Evolutionary conservation across 1,140 invertebrate genomes (phyloP), one percentile per base, ranked within the genome.

Genomic region (Papilio polytes): DNA sequence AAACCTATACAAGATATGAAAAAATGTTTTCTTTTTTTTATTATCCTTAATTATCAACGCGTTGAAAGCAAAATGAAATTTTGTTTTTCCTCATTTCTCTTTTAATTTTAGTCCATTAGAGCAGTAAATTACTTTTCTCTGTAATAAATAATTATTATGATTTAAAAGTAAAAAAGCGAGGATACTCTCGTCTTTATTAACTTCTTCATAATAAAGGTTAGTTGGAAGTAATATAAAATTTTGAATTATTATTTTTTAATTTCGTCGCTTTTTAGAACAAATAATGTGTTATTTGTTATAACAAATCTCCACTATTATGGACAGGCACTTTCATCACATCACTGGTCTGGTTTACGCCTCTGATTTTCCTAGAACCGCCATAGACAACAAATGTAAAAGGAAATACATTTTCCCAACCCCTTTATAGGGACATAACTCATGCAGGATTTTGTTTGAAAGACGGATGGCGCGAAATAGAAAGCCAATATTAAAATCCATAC

Each of bases 381-480:
- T 18, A 66, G 63, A 66, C 63, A 66, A 66, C 26, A 26, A 66
- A 66, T 66, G 13, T 66, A 15, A 66, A 66, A 66, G 63, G 22
- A 66, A 66, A 66, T 66, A 70, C 26, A 70, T 70, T 70, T 70
- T 70, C 13, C 63, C 15, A n/a, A 70, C 18, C 13, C 12, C 63
- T 13, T 31, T 31, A 31, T 70, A 63, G 59, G 13, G 63, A 70
- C 63, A 70, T 70, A 36, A 70, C 63, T 70, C 26, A 70, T 70
- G 63, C 63, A 70, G 63, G 63, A 70, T 70, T 70, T 70, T 70
- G 26, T 70, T 70, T 70, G 63, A 70, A 70, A 70, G 26, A 26
- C 63, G 63, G 63, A 70, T 70, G 63, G 63, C 63, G 63, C 31
- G 63, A 70, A 70, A 70, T 70, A 70, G 63, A 70, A 70, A 70